A percentile compares a stretch with the other conserved stretches of the same genome.
Conservation (phyloP, 35 echinoderm and acorn worm genomes). For the Hemicentrotus pulcherrimus region DNA sequence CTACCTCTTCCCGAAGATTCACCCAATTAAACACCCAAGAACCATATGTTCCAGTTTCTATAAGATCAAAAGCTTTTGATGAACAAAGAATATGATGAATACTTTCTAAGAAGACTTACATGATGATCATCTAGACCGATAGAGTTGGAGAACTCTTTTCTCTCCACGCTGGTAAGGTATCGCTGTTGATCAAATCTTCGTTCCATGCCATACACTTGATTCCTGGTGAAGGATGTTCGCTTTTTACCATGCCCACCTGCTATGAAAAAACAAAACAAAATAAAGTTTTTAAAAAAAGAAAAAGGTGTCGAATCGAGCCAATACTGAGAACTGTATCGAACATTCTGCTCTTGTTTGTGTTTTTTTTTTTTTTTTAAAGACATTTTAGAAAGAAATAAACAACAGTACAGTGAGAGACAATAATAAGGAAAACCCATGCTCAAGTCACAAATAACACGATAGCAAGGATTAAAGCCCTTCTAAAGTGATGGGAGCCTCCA, state of each 20-base stretch:
- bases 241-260: neutral
- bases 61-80: neutral
- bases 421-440: too few relatives aligned
- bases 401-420: too few relatives aligned
- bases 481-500: too few relatives aligned
- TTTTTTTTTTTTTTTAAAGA: too few relatives aligned
- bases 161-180: slow-evolving; percentile 42
- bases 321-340: too few relatives aligned
- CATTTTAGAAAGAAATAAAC: too few relatives aligned
- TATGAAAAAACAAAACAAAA: neutral
- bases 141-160: slow-evolving; percentile 27
- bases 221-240: slow-evolving; percentile 53
- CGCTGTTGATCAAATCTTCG: slow-evolving; percentile 36
- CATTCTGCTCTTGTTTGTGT: too few relatives aligned
- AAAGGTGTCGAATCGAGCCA: too few relatives aligned
- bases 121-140: slow-evolving; percentile 50
- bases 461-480: too few relatives aligned
- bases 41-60: neutral
- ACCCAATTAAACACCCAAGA: neutral
- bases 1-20: neutral
- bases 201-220: slow-evolving; percentile 55
- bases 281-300: too few relatives aligned
- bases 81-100: neutral
- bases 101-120: slow-evolving; percentile 20
- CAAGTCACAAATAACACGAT: too few relatives aligned